Evolutionary conservation across 2,113 vertebrate species (phyloP).

Genomic region (Leptocoma aspasia): DNA sequence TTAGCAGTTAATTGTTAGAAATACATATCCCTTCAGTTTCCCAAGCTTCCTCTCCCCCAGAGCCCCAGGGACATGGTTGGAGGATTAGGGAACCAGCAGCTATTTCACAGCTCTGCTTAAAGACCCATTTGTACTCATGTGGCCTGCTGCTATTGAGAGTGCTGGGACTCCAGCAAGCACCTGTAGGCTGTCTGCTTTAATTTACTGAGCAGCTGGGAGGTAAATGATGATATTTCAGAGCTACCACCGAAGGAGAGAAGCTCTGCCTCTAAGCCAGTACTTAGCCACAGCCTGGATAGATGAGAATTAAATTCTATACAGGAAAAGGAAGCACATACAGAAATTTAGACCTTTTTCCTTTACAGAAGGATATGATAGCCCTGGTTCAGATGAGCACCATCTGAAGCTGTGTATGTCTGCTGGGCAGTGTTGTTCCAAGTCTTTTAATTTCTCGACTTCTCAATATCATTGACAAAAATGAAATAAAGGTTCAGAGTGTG

Average conservation of each 20-base stretch:
- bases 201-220: neutral
- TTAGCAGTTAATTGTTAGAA: neutral
- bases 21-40: neutral
- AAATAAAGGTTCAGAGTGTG: neutral
- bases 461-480: neutral
- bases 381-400: neutral
- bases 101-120: neutral
- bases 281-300: neutral
- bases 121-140: neutral
- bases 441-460: neutral
- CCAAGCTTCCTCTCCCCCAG: neutral
- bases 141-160: neutral
- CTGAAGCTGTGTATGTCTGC: neutral
- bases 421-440: neutral
- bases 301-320: neutral
- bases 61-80: rapidly evolving
- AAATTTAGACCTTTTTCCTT: neutral
- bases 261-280: neutral
- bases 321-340: neutral
- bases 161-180: neutral
- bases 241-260: neutral
- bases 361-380: neutral
- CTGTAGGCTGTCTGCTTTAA: neutral
- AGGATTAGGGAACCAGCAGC: neutral
- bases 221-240: neutral